Percentiles rank a stretch among this genome's conserved stretches.
Conservation (phyloP, 2,113 vertebrate genomes). For the Brachyhypopomus gauderio region DNA sequence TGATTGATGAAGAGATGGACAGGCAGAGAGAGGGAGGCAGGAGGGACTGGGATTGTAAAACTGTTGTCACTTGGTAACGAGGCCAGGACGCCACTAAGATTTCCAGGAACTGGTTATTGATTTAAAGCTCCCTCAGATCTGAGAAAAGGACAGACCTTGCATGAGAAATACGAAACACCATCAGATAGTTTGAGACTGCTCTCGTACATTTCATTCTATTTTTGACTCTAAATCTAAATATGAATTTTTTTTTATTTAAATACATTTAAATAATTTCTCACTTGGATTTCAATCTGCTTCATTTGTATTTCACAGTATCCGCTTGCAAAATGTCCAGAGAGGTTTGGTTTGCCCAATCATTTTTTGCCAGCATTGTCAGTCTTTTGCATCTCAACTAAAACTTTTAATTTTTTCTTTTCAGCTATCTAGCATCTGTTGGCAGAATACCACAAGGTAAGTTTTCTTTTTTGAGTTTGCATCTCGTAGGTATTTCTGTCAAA, state of each 20-base stretch:
- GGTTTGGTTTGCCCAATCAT: background rate
- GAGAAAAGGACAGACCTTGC: conserved; percentile 30
- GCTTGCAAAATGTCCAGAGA: background rate
- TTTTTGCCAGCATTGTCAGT: background rate
- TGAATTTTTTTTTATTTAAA: background rate
- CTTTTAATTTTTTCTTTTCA: conserved; percentile 54
- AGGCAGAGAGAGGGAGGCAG: background rate
- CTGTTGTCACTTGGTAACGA: conserved; percentile 20
- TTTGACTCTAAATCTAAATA: background rate
- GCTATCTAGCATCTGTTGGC: conserved; percentile 69
- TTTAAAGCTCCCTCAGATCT: conserved; percentile 43
- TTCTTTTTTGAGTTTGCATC: background rate
- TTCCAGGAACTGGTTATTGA: conserved; percentile 51
- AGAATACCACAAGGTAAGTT: conserved; percentile 70
- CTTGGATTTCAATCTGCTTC: background rate
- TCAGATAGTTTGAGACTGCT: background rate
- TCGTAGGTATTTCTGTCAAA: conserved; percentile 9
- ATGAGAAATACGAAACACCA: background rate
- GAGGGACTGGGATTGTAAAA: background rate
- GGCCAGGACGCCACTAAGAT: conserved; percentile 41
- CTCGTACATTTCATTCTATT: background rate
- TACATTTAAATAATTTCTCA: background rate
- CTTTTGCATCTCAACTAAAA: background rate
- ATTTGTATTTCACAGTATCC: background rate
- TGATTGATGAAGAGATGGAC: background rate